Base-by-base conservation (phyloP, 2,797 vertebrate genomes). In the Centroberyx gerrardi region DNA sequence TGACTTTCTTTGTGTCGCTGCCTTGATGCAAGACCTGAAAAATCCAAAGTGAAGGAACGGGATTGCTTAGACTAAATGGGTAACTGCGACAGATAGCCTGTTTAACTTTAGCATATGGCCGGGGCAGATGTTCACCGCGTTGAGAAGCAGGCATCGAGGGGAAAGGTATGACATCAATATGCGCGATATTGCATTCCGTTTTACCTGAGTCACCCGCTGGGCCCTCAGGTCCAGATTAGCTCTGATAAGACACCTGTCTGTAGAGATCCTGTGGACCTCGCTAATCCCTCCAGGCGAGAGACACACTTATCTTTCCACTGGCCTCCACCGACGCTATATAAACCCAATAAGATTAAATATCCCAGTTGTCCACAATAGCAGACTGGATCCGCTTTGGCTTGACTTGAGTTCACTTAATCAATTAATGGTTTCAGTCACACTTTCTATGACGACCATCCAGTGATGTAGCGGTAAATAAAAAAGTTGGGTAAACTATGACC, bases 181-280 rank as follows among this genome's bases (percentile, higher is more conserved):
- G 85, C 74, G 73, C 71, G 74, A 40, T 88, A 85, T 83, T 83
- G 64, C 81, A 88, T 92, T 89, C 79, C 83, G 83, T 68, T 84
- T 83, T 52, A 89, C 82, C 81, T 74, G 63, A 87, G 80, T 90
- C 84, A 82, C 75, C 22, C 71, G 80, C 72, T 66, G 72, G n/a
- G 82, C 63, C 83, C 68, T 73, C 28, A 22, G 59, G 76, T 72
- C 74, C 67, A 80, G 69, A 86, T 82, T 42, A 72, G 44, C 53
- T 75, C 38, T 53, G 81, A 90, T 87, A 87, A 88, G 62, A 60
- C 31, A 59, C 56, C 55, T 0, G 63, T 72, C 14, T 78, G 60
- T 40, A 27, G 62, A 81, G 76, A 71, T 83, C 80, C 74, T 71
- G 59, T 49, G 42, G 49, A 17, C 44, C 76, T 70, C 72, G 36